phyloP scores from a whole-genome alignment of 2,113 vertebrate species.

The Cyanoramphus novaezelandiae region DNA sequence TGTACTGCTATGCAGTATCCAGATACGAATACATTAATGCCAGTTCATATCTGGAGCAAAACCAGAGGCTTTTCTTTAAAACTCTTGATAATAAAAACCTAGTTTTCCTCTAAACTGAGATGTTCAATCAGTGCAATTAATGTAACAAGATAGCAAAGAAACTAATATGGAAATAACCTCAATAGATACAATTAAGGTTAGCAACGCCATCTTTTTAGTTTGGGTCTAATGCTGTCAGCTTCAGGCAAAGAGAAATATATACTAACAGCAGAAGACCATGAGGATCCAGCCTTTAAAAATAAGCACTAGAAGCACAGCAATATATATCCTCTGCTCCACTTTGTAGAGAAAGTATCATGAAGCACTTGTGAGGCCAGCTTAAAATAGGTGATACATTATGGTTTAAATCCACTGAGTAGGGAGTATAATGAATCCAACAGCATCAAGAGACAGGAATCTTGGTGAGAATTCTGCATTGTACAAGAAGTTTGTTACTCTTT shows the following conservation, averaged over 20 bases:
- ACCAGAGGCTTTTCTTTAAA: not conserved
- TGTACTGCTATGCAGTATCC: not conserved
- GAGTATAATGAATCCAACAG: not conserved
- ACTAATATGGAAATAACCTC: not conserved
- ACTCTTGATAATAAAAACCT: not conserved
- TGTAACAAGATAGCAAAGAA: not conserved
- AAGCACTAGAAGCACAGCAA: not conserved
- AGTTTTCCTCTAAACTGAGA: not conserved
- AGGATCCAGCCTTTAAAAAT: not conserved
- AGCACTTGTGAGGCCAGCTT: not conserved
- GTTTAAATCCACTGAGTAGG: not conserved
- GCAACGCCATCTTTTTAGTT: not conserved
- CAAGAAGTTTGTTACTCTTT: not conserved
- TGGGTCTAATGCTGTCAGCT: not conserved
- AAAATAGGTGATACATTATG: not conserved
- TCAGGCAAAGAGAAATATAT: not conserved
- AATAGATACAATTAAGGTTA: not conserved
- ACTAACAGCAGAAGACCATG: not conserved
- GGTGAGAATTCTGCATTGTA: not conserved
- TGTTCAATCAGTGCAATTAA: not conserved
- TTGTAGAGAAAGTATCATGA: not conserved
- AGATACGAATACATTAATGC: not conserved
- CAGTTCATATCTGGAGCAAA: not conserved
- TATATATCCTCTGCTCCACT: not conserved
- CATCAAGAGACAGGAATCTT: not conserved